Evolutionary conservation across 1,140 invertebrate genomes (phyloP).

Genomic region (Heliothis virescens): DNA sequence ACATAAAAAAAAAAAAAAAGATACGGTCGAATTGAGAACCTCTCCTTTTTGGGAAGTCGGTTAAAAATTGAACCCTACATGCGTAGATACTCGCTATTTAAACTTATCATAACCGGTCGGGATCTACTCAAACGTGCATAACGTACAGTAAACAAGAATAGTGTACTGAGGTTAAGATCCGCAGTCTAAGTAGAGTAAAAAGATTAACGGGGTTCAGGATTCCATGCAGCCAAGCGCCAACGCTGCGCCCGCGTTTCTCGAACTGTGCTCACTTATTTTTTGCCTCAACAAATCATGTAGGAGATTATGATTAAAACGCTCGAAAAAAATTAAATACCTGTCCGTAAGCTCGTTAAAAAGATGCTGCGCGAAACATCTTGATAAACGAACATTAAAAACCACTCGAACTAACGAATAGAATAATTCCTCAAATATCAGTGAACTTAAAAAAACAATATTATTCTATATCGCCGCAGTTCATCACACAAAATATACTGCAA

Average conservation of each 20-base stretch:
- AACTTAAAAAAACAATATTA: constrained; percentile 13
- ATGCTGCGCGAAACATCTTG: constrained; percentile 77
- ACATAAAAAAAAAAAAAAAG: too few relatives aligned
- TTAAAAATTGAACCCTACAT: constrained; percentile 15
- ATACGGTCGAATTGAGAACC: too few relatives aligned
- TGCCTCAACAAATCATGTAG: constrained; percentile 12
- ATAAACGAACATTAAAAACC: constrained; percentile 15
- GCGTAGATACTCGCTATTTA: constrained; percentile 8
- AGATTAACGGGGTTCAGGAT: constrained; percentile 78
- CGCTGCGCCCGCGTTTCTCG: constrained; percentile 37
- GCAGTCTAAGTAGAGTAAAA: constrained; percentile 72
- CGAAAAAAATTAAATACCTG: too few relatives aligned
- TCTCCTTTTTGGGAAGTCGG: too few relatives aligned
- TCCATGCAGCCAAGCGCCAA: constrained; percentile 62
- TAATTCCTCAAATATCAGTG: constrained; percentile 31
- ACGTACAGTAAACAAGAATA: constrained; percentile 39
- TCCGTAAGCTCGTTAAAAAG: constrained; percentile 75
- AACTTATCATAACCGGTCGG: constrained; percentile 34
- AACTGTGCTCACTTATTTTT: constrained; percentile 15
- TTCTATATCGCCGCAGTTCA: constrained; percentile 1
- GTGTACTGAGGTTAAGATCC: constrained; percentile 68
- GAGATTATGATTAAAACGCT: constrained; percentile 19
- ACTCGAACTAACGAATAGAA: constrained; percentile 22
- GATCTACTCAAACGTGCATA: constrained; percentile 34
- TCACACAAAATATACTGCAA: constrained; percentile 37